A percentile compares a stretch with the other conserved stretches of the same genome.
These are phyloP conservation scores for Halcyon badia DNA, from an alignment of 2,797 vertebrate genomes.

Conservation along the genomic window DNA sequence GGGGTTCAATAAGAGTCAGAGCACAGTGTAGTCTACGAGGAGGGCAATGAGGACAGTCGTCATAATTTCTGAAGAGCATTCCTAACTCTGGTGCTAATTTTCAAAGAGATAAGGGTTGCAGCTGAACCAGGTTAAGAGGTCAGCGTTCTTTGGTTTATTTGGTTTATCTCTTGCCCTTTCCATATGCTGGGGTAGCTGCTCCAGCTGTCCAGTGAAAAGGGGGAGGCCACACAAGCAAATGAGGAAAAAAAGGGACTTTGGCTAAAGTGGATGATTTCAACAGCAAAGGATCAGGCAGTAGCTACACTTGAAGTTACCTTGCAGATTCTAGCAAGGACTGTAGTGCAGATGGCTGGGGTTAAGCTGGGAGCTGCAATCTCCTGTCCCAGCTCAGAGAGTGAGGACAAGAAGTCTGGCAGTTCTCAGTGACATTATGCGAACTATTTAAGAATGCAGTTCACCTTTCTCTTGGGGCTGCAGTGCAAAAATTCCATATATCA, in stretches of 20 bases:
- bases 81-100: not conserved
- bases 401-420: not conserved
- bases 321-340: not conserved
- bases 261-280: not conserved
- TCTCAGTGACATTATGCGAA: not conserved
- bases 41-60: not conserved
- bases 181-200: not conserved
- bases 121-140: not conserved
- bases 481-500: not conserved
- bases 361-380: not conserved
- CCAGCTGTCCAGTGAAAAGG: not conserved
- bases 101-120: not conserved
- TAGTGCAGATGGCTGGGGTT: rapidly evolving
- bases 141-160: not conserved
- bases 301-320: not conserved
- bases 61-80: not conserved
- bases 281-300: not conserved
- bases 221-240: not conserved
- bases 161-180: not conserved
- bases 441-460: not conserved
- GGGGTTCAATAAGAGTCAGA: slow-evolving; percentile 5
- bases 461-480: not conserved
- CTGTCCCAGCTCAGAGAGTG: not conserved
- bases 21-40: not conserved
- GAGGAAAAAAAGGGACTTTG: not conserved